Percentiles rank a stretch among this genome's conserved stretches.
Conservation (phyloP, 2,797 vertebrate species). For the Toxotes lorentzi region DNA sequence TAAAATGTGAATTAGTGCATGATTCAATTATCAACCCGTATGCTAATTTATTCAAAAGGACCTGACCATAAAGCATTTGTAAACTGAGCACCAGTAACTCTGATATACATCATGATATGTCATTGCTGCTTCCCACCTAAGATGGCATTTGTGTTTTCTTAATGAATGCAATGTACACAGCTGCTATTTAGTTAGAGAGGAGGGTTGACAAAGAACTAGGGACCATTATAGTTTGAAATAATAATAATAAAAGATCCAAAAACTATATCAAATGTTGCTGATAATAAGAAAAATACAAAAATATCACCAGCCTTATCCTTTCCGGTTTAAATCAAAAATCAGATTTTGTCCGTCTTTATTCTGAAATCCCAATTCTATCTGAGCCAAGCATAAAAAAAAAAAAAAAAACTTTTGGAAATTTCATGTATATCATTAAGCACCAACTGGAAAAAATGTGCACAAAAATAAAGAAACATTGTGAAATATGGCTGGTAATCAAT, state of each 20-base stretch:
- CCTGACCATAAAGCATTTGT: background rate
- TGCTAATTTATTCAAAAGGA: background rate
- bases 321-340: background rate
- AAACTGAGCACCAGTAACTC: background rate
- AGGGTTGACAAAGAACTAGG: conserved; percentile 6
- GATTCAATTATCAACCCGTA: background rate
- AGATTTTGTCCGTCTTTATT: background rate
- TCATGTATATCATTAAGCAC: background rate
- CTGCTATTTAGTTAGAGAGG: conserved; percentile 11
- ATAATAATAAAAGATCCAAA: too few relatives aligned
- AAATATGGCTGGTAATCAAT: background rate
- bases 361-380: background rate
- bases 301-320: background rate
- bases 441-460: background rate
- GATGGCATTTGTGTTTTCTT: conserved; percentile 6
- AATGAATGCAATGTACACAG: conserved; percentile 1
- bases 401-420: too few relatives aligned
- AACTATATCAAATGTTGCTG: background rate
- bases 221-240: background rate
- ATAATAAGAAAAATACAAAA: background rate
- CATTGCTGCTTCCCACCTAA: background rate
- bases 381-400: background rate
- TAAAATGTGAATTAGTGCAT: background rate
- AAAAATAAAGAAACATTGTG: background rate
- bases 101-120: background rate